A percentile compares a stretch with the other conserved stretches of the same genome.
phyloP scores from a whole-genome alignment of 2,113 vertebrate species.

The Tylochromis polylepis region DNA sequence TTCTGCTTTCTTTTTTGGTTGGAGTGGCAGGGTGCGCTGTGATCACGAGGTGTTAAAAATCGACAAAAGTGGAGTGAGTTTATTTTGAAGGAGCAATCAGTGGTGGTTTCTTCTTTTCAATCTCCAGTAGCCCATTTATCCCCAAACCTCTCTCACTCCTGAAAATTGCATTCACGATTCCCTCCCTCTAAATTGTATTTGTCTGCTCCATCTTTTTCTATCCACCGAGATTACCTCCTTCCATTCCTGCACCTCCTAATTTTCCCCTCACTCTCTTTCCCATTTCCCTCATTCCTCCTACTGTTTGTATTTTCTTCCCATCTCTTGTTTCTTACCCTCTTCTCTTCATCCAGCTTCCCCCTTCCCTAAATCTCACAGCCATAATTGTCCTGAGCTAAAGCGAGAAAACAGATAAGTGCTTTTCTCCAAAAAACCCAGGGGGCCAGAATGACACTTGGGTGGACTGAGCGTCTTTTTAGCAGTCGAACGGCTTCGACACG shows the following conservation, averaged over 20 bases:
- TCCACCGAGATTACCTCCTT: neutral
- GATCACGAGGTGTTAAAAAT: slow-evolving; percentile 39
- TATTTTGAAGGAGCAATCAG: slow-evolving; percentile 42
- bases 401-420: neutral
- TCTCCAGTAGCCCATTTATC: slow-evolving; percentile 12
- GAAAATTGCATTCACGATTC: slow-evolving; percentile 12
- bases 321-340: neutral
- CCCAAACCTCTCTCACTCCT: neutral
- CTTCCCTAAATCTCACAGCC: neutral
- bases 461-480: neutral
- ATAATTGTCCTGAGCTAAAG: neutral
- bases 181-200: neutral
- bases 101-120: neutral
- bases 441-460: neutral
- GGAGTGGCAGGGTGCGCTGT: neutral
- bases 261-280: neutral
- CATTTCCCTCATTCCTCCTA: neutral
- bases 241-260: neutral
- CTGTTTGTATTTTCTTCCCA: neutral
- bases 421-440: neutral
- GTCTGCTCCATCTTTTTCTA: neutral
- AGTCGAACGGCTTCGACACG: neutral
- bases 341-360: neutral
- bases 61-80: slow-evolving; percentile 8
- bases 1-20: neutral